Base-by-base conservation (phyloP, 2,888 invertebrate genomes). In the Encarsia formosa region DNA sequence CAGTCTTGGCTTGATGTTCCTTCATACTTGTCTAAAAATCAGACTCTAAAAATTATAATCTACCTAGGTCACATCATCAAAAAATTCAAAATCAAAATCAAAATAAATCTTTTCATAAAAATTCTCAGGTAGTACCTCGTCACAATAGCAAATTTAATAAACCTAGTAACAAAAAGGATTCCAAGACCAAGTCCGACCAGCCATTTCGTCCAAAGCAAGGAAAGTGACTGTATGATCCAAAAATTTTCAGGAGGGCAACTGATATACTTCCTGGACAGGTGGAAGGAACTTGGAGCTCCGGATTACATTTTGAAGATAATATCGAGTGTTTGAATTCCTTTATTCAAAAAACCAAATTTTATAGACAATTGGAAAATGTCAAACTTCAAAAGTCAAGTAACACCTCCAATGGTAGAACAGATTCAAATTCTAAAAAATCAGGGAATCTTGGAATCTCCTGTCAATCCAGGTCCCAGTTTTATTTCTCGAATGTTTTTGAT, bases 401-500 rank as follows among this genome's bases (percentile, higher is more conserved):
- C 22, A 16, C 19, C 6, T 18, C 6, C 19, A 19, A 39, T 39
- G 39, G 6, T 20, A 9, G 39, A 16, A 19, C 39, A 39, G 19
- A 39, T 39, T 39, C 22, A 20, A 16, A 6, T 19, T 19, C 19
- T 39, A 11, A 19, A 20, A 11, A 11, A 20, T 18, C 19, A 39
- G 16, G 19, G 16, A 19, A 22, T 39, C 11, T 20, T 39, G 22
- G 52, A 48, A 31, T n/a, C 35, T 35, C 50, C 56, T 2, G 11
- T 5, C 8, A 37, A 16, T 5, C 2, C 2, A 4, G 15, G 32
- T 8, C 47, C 39, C 26, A 50, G 56, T 23, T 53, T 56, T 32
- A 52, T 53, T 3, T 53, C 50, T 2, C 39, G 26, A 15, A 38
- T 59, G 29, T 56, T 56, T 24, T 15, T 49, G n/a, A n/a, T n/a